Base-by-base conservation (phyloP, 2,888 invertebrate genomes). In the Nemotelus nigrinus region DNA sequence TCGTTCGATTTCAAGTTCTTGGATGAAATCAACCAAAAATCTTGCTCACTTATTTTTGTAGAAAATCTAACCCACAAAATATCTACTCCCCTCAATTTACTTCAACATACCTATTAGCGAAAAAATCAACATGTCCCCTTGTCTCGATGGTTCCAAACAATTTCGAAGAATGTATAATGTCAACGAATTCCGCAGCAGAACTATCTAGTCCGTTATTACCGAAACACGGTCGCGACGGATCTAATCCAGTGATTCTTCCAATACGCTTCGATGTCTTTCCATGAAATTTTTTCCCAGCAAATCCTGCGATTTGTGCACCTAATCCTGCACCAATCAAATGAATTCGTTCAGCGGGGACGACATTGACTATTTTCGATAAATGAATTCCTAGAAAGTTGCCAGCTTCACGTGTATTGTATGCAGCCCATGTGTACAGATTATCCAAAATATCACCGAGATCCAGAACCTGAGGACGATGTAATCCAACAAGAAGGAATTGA, bases 181-280 rank as follows among this genome's bases (percentile, higher is more conserved):
- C 78, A n/a, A 81, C 78, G 72, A 81, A 80, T 2, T 57, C 65
- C 1, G 80, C 80, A 64, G 80, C 77, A 6, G 70, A 71, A n/a
- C 71, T 55, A 7, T 63, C 57, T 2, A 81, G 47, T 55, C 79
- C 77, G 65, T 48, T 74, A 2, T 63, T 77, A 10, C 60, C 60
- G 48, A 79, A 80, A 76, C 82, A 82, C 8, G 82, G 81, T 60
- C 81, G 76, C 1, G 80, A 79, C 3, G 80, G 80, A 78, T 80
- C 80, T 41, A 81, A 79, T 7, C 77, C 81, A 47, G 80, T 81
- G 45, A 81, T 80, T 45, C 80, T 63, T 10, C 64, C 64, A 58
- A 81, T 50, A 44, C 74, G 41, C 64, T 78, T 78, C n/a, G 77
- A 78, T 48, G 80, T 81, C 1, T 77, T 63, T 2, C 47, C 7